These are phyloP conservation scores for Platorchestia sp. DNA, from an alignment of 1,140 invertebrate genomes.

Conservation along the genomic window DNA sequence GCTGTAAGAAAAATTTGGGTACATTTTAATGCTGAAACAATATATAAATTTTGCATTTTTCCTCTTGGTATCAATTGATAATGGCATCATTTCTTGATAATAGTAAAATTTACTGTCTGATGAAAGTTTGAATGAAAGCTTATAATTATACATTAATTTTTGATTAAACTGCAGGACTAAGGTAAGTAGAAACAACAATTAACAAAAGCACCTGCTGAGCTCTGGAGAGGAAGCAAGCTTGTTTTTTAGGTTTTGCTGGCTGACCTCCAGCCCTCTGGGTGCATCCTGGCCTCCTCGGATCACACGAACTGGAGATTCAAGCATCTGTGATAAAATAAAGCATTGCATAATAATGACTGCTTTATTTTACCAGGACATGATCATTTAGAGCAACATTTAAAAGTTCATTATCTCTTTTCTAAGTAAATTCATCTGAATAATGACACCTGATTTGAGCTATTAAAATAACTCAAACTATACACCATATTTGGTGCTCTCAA, in stretches of 20 bases:
- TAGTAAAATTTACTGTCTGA: not conserved
- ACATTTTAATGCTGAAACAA: too few relatives aligned
- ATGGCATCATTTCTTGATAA: not conserved
- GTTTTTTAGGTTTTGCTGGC: constrained; percentile 6
- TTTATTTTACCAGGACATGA: not conserved
- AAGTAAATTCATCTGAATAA: too few relatives aligned
- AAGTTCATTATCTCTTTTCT: too few relatives aligned
- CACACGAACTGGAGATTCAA: constrained; percentile 24
- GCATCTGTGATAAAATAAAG: not conserved
- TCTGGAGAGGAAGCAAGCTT: constrained; percentile 21
- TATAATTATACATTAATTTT: not conserved
- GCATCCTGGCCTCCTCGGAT: constrained; percentile 31
- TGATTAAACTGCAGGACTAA: too few relatives aligned
- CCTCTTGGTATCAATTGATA: too few relatives aligned
- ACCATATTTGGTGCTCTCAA: too few relatives aligned
- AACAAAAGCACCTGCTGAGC: constrained; percentile 3
- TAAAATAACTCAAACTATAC: too few relatives aligned
- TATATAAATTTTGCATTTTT: too few relatives aligned
- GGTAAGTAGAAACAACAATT: not conserved
- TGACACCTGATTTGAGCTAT: too few relatives aligned
- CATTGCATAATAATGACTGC: not conserved
- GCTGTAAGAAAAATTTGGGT: too few relatives aligned
- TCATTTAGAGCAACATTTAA: too few relatives aligned
- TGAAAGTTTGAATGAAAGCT: not conserved
- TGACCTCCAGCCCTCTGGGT: constrained; percentile 18